Conservation (phyloP, 1,140 invertebrate species). For the Drosophila virilis region DNA sequence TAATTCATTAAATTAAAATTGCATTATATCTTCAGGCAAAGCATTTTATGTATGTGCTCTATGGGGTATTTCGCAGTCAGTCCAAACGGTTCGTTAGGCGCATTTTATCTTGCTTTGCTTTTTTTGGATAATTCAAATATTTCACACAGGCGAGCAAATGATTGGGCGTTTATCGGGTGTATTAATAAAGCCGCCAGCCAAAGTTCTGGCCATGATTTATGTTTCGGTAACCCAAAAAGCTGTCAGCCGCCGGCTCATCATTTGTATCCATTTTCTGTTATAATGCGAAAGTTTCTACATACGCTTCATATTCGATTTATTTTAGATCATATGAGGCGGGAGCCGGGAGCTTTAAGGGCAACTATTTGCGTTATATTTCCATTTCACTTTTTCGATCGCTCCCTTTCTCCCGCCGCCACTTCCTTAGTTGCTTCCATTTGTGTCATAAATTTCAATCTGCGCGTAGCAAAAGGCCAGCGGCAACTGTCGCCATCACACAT, state of each 20-base stretch:
- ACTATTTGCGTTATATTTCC: neutral
- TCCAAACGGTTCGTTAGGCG: neutral
- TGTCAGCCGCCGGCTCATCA: conserved; percentile 60
- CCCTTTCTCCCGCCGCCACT: neutral
- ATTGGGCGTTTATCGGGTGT: conserved; percentile 70
- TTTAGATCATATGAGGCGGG: conserved; percentile 13
- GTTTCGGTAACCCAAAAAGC: conserved; percentile 42
- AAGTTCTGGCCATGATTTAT: conserved; percentile 62
- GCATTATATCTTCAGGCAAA: too few relatives aligned
- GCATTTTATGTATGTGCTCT: too few relatives aligned
- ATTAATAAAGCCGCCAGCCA: conserved; percentile 53
- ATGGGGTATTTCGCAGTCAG: neutral
- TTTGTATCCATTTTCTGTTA: conserved; percentile 76
- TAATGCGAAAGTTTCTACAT: conserved; percentile 50
- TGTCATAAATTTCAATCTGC: conserved; percentile 71
- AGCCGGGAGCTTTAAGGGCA: conserved; percentile 33
- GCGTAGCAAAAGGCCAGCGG: conserved; percentile 27
- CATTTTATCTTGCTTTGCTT: neutral
- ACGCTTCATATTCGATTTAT: conserved; percentile 48
- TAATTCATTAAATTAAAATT: too few relatives aligned
- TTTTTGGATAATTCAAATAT: conserved; percentile 26
- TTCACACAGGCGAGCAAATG: conserved; percentile 49
- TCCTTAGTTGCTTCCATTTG: neutral
- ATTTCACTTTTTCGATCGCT: neutral
- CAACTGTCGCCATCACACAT: conserved; percentile 8